Evolutionary conservation across 2,888 invertebrate species (phyloP).

Genomic region (Limnephilus marmoratus): DNA sequence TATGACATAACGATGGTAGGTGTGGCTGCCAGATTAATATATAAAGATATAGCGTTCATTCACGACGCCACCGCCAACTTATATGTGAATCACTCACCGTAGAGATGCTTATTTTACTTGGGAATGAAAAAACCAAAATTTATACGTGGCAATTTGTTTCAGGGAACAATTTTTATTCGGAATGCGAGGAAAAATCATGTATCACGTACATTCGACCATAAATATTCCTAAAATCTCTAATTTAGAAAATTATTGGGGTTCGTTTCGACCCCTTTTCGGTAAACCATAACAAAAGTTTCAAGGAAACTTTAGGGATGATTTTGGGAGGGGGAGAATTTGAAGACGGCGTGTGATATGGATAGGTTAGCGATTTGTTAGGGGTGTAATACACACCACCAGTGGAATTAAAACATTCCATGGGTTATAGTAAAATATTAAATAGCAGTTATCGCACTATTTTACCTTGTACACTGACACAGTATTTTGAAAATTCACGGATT

Average conservation of each 20-base stretch:
- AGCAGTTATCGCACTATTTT: no score
- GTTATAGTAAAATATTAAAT: background rate
- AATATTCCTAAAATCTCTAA: background rate
- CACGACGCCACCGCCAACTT: no score
- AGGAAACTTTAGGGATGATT: constrained; percentile 30
- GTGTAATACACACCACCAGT: background rate
- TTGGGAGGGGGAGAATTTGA: background rate
- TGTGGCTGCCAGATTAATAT: no score
- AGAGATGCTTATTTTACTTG: background rate
- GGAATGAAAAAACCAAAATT: background rate
- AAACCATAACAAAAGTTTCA: constrained; percentile 8
- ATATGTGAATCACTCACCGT: no score
- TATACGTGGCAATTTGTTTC: background rate
- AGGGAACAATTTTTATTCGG: background rate
- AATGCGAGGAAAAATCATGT: background rate
- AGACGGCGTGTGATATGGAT: constrained; percentile 5
- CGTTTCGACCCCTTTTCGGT: background rate
- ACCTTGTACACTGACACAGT: no score
- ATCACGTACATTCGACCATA: background rate
- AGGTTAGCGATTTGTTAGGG: constrained; percentile 7
- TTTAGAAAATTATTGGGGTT: constrained; percentile 2
- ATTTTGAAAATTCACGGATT: no score
- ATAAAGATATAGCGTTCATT: no score
- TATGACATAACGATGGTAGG: no score
- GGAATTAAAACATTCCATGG: background rate